Evolutionary conservation across 2,888 invertebrate species (phyloP).

Genomic region (Hymenopus coronatus): DNA sequence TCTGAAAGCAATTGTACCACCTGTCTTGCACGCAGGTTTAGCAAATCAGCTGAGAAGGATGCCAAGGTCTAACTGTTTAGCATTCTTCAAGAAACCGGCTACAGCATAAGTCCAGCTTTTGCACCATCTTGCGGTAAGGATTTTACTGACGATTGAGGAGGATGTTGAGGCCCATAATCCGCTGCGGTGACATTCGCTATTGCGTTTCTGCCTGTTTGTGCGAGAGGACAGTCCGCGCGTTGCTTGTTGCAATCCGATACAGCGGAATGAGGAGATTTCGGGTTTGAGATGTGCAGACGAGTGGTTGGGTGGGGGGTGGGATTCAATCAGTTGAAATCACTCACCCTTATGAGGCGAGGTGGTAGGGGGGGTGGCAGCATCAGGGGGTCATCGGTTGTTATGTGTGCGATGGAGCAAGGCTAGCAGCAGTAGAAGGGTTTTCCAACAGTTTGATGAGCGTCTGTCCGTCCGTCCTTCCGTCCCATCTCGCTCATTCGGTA

Average conservation of each 20-base stretch:
- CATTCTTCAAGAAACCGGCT: too few relatives aligned
- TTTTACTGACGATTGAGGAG: background rate
- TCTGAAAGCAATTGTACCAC: too few relatives aligned
- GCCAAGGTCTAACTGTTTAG: too few relatives aligned
- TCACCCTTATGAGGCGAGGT: slow-evolving; percentile 15
- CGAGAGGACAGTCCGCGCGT: background rate
- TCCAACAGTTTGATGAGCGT: slow-evolving; percentile 16
- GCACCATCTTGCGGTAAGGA: background rate
- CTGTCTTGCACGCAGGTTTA: too few relatives aligned
- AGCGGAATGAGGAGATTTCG: background rate
- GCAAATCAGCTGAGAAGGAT: too few relatives aligned
- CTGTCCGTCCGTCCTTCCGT: background rate
- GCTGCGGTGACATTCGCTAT: background rate
- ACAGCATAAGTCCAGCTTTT: background rate
- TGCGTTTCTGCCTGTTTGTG: background rate
- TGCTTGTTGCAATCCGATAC: slow-evolving; percentile 10
- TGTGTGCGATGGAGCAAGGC: background rate
- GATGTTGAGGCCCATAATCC: background rate
- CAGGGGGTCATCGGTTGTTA: background rate
- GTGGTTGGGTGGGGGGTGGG: background rate
- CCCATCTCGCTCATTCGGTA: background rate
- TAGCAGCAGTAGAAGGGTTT: background rate
- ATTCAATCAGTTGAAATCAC: slow-evolving; percentile 22
- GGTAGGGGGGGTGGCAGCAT: background rate
- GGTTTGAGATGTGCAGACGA: slow-evolving; percentile 7